A percentile compares a stretch with the other conserved stretches of the same genome.
Evolutionary conservation across 2,113 vertebrate species (phyloP).

Genomic region (Heterocephalus glaber): DNA sequence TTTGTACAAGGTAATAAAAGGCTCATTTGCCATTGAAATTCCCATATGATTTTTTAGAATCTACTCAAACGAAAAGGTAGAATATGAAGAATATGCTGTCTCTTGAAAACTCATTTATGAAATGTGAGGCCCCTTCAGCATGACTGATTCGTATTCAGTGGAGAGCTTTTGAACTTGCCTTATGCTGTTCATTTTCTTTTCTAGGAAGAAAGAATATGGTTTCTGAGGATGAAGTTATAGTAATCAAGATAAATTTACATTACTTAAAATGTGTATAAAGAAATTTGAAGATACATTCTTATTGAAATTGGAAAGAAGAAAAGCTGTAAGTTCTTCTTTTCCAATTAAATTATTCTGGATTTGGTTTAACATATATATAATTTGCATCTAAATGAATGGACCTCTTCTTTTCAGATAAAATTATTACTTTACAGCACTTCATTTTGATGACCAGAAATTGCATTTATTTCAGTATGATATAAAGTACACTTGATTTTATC

Average conservation of each 20-base stretch:
- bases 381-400: neutral
- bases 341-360: neutral
- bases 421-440: conserved; percentile 25
- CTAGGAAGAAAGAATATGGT: conserved; percentile 58
- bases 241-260: conserved; percentile 47
- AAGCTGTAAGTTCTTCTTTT: neutral
- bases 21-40: conserved; percentile 60
- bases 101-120: conserved; percentile 66
- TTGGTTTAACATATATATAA: neutral
- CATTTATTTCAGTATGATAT: neutral
- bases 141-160: conserved; percentile 58
- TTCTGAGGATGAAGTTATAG: conserved; percentile 48
- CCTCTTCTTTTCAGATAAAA: conserved; percentile 6
- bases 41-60: conserved; percentile 53
- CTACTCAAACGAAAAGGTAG: conserved; percentile 37
- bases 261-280: conserved; percentile 14
- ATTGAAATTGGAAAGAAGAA: conserved; percentile 10
- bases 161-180: conserved; percentile 61
- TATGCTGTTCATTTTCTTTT: conserved; percentile 52
- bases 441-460: neutral
- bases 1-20: conserved; percentile 58
- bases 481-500: conserved; percentile 11
- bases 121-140: conserved; percentile 47
- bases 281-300: conserved; percentile 25
- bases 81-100: conserved; percentile 55